These are phyloP conservation scores for Sardinella longiceps DNA, from an alignment of 2,797 vertebrate species.

Conservation along the genomic window DNA sequence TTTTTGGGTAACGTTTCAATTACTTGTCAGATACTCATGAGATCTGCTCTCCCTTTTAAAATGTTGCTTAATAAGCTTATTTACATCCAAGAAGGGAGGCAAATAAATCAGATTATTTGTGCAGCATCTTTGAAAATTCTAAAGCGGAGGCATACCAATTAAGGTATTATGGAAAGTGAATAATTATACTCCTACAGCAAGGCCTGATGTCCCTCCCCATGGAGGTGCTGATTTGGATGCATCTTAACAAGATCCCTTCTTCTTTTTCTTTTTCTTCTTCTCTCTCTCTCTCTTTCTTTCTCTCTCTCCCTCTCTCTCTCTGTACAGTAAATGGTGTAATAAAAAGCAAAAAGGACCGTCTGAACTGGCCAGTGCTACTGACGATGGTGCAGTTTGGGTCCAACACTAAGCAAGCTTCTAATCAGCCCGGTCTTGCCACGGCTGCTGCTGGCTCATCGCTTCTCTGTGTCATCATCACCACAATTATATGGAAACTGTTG, in stretches of 20 bases:
- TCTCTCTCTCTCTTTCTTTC: background rate
- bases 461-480: background rate
- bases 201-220: constrained; percentile 50
- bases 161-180: constrained; percentile 63
- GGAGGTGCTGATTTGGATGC: background rate
- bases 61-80: constrained; percentile 71
- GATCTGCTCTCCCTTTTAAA: constrained; percentile 59
- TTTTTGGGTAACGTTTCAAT: constrained; percentile 24
- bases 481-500: constrained; percentile 1
- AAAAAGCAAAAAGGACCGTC: background rate
- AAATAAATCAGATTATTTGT: constrained; percentile 67
- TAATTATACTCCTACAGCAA: constrained; percentile 69
- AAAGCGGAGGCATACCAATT: constrained; percentile 67
- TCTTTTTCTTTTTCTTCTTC: background rate
- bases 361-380: background rate
- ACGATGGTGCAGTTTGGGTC: background rate
- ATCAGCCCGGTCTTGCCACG: background rate
- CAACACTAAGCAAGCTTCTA: constrained; percentile 9
- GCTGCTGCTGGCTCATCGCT: background rate
- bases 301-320: background rate
- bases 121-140: constrained; percentile 71
- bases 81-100: constrained; percentile 64
- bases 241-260: background rate
- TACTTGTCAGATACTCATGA: constrained; percentile 45
- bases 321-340: background rate